These are phyloP conservation scores for Melierax canorus DNA, from an alignment of 2,113 vertebrate species.

Conservation along the genomic window DNA sequence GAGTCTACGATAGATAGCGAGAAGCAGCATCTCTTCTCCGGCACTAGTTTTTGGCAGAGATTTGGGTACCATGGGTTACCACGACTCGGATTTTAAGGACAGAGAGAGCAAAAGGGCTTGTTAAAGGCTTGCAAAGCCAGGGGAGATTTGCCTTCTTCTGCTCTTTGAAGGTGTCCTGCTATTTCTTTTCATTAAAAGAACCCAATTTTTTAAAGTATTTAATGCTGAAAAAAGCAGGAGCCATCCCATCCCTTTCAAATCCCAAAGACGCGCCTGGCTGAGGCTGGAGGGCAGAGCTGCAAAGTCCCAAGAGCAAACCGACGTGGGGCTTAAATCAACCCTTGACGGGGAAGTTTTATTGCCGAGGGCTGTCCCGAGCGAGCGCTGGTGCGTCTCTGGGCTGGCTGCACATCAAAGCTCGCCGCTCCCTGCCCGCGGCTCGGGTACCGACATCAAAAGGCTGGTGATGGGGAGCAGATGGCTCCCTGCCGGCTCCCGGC, in stretches of 20 bases:
- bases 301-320: not conserved
- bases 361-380: not conserved
- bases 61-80: not conserved
- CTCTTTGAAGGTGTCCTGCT: not conserved
- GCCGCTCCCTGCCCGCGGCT: not conserved
- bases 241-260: not conserved
- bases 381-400: not conserved
- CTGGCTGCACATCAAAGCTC: not conserved
- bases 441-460: not conserved
- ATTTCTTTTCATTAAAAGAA: not conserved
- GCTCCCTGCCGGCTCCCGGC: not conserved
- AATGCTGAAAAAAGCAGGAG: not conserved
- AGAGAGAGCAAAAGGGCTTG: not conserved
- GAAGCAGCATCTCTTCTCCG: not conserved
- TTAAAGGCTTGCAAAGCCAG: not conserved
- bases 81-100: rapidly evolving
- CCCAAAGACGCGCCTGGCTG: not conserved
- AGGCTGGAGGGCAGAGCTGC: not conserved
- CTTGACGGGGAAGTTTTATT: not conserved
- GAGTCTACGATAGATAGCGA: rapidly evolving
- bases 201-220: rapidly evolving
- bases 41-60: not conserved
- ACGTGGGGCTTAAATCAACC: not conserved
- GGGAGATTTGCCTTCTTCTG: not conserved
- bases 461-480: conserved; percentile 22